Percentiles rank a stretch among this genome's conserved stretches.
Evolutionary conservation across 2,797 vertebrate species (phyloP).

Genomic region (Pogonophryne albipinna): DNA sequence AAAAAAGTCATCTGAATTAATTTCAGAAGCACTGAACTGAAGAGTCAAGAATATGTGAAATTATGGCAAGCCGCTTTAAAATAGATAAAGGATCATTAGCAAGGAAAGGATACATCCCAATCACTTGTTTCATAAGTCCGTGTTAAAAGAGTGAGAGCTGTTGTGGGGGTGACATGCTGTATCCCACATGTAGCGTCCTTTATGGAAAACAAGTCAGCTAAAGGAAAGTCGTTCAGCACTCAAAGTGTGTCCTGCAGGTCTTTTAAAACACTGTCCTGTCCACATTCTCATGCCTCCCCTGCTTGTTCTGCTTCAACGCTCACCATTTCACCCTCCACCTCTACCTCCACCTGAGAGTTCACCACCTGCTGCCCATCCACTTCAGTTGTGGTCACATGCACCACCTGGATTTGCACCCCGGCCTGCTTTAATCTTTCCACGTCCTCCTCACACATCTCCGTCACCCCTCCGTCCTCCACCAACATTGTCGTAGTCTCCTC

Average conservation of each 20-base stretch:
- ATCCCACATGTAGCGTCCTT: conserved; percentile 56
- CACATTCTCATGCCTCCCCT: conserved; percentile 64
- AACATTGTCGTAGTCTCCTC: conserved; percentile 90
- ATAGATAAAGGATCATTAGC: conserved; percentile 62
- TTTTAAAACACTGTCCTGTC: conserved; percentile 16
- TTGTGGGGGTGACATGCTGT: conserved; percentile 31
- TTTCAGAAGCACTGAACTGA: conserved; percentile 18
- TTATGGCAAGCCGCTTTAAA: conserved; percentile 39
- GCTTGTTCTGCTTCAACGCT: conserved; percentile 69
- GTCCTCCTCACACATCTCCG: conserved; percentile 84
- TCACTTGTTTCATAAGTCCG: conserved; percentile 21
- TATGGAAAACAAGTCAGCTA: conserved; percentile 21
- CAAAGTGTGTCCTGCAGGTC: conserved; percentile 8
- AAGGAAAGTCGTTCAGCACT: conserved; percentile 14
- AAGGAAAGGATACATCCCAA: conserved; percentile 19
- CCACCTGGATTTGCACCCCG: conserved; percentile 91
- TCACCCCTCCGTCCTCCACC: conserved; percentile 82
- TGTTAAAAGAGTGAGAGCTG: conserved; percentile 18
- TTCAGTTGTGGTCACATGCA: conserved; percentile 81
- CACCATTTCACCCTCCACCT: conserved; percentile 79
- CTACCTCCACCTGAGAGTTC: conserved; percentile 88
- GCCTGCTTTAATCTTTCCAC: conserved; percentile 83
- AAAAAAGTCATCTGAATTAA: conserved; percentile 10
- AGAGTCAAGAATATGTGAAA: conserved; percentile 21
- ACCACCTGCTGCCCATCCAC: conserved; percentile 86